phyloP scores from a whole-genome alignment of 2,888 invertebrate genomes.

The Cryptocephalus primarius region DNA sequence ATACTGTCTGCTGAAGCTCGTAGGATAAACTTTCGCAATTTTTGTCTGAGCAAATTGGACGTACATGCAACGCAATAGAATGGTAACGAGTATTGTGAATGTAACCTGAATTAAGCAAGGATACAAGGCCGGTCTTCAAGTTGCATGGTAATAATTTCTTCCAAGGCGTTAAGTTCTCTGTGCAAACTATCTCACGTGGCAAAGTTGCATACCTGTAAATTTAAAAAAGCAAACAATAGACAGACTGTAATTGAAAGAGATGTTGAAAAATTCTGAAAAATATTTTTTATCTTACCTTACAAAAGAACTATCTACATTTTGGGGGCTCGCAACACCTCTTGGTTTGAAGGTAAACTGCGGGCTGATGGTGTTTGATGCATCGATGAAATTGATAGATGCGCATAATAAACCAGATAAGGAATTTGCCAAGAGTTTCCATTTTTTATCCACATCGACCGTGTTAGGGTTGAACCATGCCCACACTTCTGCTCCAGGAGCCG shows the following conservation, averaged over 20 bases:
- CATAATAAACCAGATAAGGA: conserved; percentile 92
- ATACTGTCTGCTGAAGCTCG: conserved; percentile 76
- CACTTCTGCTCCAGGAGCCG: conserved; percentile 88
- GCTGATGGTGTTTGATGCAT: conserved; percentile 68
- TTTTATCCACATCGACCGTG: conserved; percentile 58
- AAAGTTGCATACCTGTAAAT: conserved; percentile 68
- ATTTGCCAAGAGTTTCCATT: conserved; percentile 83
- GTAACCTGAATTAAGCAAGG: conserved; percentile 78
- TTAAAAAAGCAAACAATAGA: too few relatives aligned
- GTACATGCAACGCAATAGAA: conserved; percentile 76
- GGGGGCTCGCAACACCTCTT: conserved; percentile 44
- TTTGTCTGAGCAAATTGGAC: conserved; percentile 60
- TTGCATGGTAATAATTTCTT: conserved; percentile 94
- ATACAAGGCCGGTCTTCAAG: conserved; percentile 76
- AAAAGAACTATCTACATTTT: conserved; percentile 35
- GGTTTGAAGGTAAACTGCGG: conserved; percentile 80
- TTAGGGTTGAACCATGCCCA: conserved; percentile 82
- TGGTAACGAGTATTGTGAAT: conserved; percentile 91
- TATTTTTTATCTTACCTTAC: conserved; percentile 15
- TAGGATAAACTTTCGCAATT: conserved; percentile 46
- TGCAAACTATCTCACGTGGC: conserved; percentile 94
- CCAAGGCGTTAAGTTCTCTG: conserved; percentile 98
- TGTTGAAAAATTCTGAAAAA: background rate
- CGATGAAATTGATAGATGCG: conserved; percentile 91
- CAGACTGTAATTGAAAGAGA: background rate